These are phyloP conservation scores for Dallia pectoralis DNA, from an alignment of 2,797 vertebrate genomes.

Conservation along the genomic window DNA sequence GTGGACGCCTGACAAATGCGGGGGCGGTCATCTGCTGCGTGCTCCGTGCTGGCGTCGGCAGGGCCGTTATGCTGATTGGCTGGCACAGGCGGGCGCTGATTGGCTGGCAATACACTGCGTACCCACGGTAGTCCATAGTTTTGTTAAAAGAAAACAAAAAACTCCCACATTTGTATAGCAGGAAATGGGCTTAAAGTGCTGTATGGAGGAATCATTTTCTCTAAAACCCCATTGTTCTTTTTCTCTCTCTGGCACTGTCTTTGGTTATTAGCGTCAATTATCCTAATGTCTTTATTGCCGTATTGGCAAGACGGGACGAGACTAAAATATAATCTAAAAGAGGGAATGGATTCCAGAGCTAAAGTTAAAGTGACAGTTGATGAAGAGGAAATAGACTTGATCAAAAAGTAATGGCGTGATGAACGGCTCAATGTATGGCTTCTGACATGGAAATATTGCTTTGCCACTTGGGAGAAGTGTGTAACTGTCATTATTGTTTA, in stretches of 20 bases:
- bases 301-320: slow-evolving; percentile 55
- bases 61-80: slow-evolving; percentile 47
- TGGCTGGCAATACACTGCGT: slow-evolving; percentile 18
- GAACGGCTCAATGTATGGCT: slow-evolving; percentile 61
- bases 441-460: slow-evolving; percentile 56
- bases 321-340: slow-evolving; percentile 43
- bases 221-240: slow-evolving; percentile 33
- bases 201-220: slow-evolving; percentile 10
- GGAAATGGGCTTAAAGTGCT: slow-evolving; percentile 35
- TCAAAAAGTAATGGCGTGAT: slow-evolving; percentile 65
- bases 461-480: slow-evolving; percentile 57
- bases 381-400: slow-evolving; percentile 62
- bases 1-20: slow-evolving; percentile 69
- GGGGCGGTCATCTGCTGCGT: slow-evolving; percentile 62
- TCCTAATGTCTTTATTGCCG: slow-evolving; percentile 57
- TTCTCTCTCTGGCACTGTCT: slow-evolving; percentile 45
- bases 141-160: slow-evolving; percentile 15
- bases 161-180: background rate
- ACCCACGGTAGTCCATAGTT: slow-evolving; percentile 19
- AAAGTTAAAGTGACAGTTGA: slow-evolving; percentile 63
- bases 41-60: slow-evolving; percentile 62
- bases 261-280: slow-evolving; percentile 66
- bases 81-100: background rate
- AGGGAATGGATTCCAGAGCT: slow-evolving; percentile 18
- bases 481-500: slow-evolving; percentile 61